Base-by-base conservation (phyloP, 2,888 invertebrate genomes). In the Troides aeacus region DNA sequence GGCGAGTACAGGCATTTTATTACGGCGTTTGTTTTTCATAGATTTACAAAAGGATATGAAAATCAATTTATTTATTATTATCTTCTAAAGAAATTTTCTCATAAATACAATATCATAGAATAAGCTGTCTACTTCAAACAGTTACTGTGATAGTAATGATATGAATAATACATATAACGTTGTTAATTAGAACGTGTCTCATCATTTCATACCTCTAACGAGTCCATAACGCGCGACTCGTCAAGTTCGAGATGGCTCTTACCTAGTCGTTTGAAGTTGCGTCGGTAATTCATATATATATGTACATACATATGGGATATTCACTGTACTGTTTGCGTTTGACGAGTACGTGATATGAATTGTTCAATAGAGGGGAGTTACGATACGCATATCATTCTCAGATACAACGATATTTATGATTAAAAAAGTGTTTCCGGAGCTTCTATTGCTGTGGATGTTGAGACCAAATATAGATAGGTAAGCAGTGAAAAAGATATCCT, bases 191-290 rank as follows among this genome's bases (percentile, higher is more conserved):
- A 67, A 56, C 30, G 53, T n/a, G 66, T 59, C 69, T 63, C 62
- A 63, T 69, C 70, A 72, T 71, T 72, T 71, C 65, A 62, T 69
- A 69, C 61, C 67, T 70, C 59, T 71, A 72, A 72, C 70, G 72
- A 69, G 72, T 72, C 68, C 50, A 67, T 74, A 70, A 72, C 71
- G 66, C 65, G 65, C 66, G 64, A 64, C 70, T 69, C 70, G 69
- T 74, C 72, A 71, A 66, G 39, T 65, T 46, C 62, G 58, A 61
- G 71, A 71, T 64, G 66, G 66, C 66, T 50, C 69, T 71, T 61
- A 57, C 61, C 60, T 67, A 42, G 63, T 63, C 68, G 71, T 70
- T 70, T 69, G 64, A 67, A 71, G 67, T 66, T 42, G 66, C 59
- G 62, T 50, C 53, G 24, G 42, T 66, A 58, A 53, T 63, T 63